Base-by-base conservation (phyloP, 92 coral and sea anemone species). In the Actinernus sp. region DNA sequence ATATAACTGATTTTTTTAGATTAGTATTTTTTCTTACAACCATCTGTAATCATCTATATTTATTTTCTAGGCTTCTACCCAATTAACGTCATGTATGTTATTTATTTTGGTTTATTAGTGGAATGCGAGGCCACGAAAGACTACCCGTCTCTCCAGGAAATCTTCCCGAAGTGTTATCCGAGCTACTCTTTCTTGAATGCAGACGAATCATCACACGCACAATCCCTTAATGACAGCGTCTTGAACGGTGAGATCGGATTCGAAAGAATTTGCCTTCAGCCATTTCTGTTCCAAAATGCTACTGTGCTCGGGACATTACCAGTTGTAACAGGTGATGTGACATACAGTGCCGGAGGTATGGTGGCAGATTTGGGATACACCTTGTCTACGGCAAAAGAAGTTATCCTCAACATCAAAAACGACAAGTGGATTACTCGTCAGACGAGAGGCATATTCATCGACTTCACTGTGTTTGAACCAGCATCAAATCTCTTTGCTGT, bases 351-450 rank as follows among this genome's bases (percentile, higher is more conserved):
- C 3, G 90, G 91, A 0, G 91, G 96, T 1, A 68, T 78, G 34
- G 85, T 89, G 14, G 84, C 78, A 2, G 96, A 89, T 24, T 31
- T 89, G 32, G 96, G 96, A 4, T 89, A 89, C 38, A 88, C 84
- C 46, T 38, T 55, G 13, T 18, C 22, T 14, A 89, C 91, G 6
- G 96, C 96, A 2, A 57, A 30, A 27, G 62, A 84, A 8, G 91
- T 89, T 13, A 28, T 89, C 4, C 22, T 69, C 2, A 80, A 74
- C 31, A 81, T 89, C 1, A 53, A 64, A 33, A 81, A 58, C 21
- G 88, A 89, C 49, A 55, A 52, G 17, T 89, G 96, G 96, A 84
- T 89, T 14, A 52, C 58, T 24, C 64, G 95, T 16, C 68, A 63
- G 21, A 88, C 95, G 12, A 40, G 89, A 31, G 68, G 56, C 4